These are phyloP conservation scores for Phaethornis superciliosus DNA, from an alignment of 2,113 vertebrate species.

Conservation along the genomic window DNA sequence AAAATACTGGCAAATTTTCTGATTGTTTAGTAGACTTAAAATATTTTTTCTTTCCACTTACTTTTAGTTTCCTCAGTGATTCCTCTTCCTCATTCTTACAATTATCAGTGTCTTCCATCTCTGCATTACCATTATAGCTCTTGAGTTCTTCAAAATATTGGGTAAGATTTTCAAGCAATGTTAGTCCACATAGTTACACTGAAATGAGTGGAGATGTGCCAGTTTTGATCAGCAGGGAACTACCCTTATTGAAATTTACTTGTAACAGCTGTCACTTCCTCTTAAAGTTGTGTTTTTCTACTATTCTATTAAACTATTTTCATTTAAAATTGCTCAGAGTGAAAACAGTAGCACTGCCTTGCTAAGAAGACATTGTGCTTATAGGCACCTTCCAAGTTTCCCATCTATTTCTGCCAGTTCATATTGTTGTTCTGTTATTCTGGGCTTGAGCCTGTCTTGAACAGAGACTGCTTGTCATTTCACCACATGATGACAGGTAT, in stretches of 20 bases:
- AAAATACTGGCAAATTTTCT: not conserved
- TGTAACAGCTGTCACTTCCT: conserved; percentile 55
- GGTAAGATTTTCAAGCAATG: not conserved
- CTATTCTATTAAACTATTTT: conserved; percentile 27
- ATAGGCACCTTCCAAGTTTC: conserved; percentile 59
- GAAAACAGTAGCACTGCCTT: conserved; percentile 46
- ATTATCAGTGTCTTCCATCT: not conserved
- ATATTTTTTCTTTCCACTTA: not conserved
- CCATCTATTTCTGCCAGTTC: conserved; percentile 41
- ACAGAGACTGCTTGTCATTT: conserved; percentile 35
- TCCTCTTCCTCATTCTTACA: not conserved
- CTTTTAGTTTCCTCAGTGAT: not conserved
- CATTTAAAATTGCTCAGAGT: conserved; percentile 29
- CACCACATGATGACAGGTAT: conserved; percentile 56
- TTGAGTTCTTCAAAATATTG: not conserved
- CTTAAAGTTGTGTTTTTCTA: conserved; percentile 14
- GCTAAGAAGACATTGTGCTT: conserved; percentile 3
- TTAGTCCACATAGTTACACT: conserved; percentile 5
- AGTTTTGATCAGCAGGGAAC: conserved; percentile 55
- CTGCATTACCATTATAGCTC: not conserved
- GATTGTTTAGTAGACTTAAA: not conserved
- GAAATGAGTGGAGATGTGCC: conserved; percentile 24
- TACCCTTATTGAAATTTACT: conserved; percentile 45
- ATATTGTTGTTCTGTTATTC: conserved; percentile 28
- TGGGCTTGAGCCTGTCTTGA: conserved; percentile 24